A percentile compares a stretch with the other conserved stretches of the same genome.
These are phyloP conservation scores for Xestia sexstrigata DNA, from an alignment of 2,888 invertebrate genomes.

Conservation along the genomic window DNA sequence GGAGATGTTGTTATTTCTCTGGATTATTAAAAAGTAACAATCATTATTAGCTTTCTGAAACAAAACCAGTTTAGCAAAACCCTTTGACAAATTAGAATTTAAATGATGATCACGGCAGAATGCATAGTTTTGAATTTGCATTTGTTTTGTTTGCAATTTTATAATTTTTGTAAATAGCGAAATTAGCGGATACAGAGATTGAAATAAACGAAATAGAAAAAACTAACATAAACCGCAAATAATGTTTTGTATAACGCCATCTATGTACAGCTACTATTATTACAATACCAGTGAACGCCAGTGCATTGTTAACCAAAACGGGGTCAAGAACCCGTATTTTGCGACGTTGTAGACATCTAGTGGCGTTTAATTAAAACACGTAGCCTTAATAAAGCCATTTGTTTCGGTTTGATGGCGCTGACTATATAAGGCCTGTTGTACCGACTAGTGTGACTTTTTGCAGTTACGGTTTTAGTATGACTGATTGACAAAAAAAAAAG, in stretches of 20 bases:
- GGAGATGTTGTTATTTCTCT: not conserved
- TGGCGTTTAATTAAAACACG: not conserved
- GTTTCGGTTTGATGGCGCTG: slow-evolving; percentile 6
- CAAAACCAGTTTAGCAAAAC: not conserved
- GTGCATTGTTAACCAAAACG: not conserved
- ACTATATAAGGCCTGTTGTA: not conserved
- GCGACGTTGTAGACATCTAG: slow-evolving; percentile 38
- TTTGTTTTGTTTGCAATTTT: not conserved
- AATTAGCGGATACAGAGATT: not conserved
- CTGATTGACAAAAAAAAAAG: not conserved
- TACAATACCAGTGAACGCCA: not conserved
- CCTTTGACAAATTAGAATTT: not conserved
- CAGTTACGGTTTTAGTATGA: not conserved
- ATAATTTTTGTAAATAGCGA: not conserved
- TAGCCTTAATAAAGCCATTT: not conserved
- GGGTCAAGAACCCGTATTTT: not conserved
- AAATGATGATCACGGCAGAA: not conserved
- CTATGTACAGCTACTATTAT: not conserved
- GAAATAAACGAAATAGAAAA: not conserved
- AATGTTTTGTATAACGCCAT: slow-evolving; percentile 9
- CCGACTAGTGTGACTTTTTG: slow-evolving; percentile 14
- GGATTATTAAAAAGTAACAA: not conserved
- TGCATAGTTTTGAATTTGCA: not conserved
- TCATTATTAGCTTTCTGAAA: not conserved
- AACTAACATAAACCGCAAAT: not conserved